Evolutionary conservation across 2,113 vertebrate genomes (phyloP).

Genomic region (Strigops habroptila): DNA sequence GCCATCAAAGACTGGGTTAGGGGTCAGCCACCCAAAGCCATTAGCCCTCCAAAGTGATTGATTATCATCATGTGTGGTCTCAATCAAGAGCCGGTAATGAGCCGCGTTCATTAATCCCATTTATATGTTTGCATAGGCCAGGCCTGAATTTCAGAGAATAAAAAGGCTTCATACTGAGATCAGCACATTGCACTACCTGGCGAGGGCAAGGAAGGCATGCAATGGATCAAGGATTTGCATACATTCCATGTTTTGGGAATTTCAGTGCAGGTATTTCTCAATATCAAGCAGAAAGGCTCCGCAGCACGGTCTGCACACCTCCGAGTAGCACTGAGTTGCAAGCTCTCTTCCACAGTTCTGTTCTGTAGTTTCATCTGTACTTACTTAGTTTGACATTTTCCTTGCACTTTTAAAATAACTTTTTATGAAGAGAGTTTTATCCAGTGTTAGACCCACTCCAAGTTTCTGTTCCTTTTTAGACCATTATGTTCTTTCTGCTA

Average conservation of each 20-base stretch:
- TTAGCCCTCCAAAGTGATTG: slow-evolving; percentile 65
- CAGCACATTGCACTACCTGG: background rate
- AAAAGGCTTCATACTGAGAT: slow-evolving; percentile 35
- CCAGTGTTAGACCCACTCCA: background rate
- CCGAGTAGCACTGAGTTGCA: background rate
- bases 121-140: slow-evolving; percentile 46
- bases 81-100: slow-evolving; percentile 64
- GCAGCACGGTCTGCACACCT: background rate
- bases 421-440: background rate
- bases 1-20: slow-evolving; percentile 62
- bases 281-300: background rate
- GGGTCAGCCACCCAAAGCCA: slow-evolving; percentile 62
- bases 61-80: slow-evolving; percentile 66
- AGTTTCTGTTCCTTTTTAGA: background rate
- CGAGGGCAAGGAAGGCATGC: background rate
- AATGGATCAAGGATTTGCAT: background rate
- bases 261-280: background rate
- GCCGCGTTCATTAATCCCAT: slow-evolving; percentile 53
- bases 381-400: background rate
- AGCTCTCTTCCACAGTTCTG: background rate
- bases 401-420: background rate
- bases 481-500: background rate
- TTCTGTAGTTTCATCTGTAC: background rate
- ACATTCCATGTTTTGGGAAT: background rate
- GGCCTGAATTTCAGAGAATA: slow-evolving; percentile 41